Percentiles rank a stretch among this genome's conserved stretches.
phyloP scores from a whole-genome alignment of 2,797 vertebrate genomes.

The Crenuchus spilurus region DNA sequence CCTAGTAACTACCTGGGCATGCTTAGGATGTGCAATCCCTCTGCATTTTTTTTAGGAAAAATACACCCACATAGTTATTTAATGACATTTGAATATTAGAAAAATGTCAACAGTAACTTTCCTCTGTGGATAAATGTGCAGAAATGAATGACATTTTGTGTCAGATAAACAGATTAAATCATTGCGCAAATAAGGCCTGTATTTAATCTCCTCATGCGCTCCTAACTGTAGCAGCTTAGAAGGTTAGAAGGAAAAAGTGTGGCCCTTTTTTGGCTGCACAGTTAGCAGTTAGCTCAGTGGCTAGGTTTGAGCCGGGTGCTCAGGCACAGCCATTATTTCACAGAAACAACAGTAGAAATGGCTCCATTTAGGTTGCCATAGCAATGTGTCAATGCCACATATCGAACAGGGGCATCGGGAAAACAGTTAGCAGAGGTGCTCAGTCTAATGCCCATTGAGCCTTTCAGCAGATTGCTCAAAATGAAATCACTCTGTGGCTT shows the following conservation, averaged over 20 bases:
- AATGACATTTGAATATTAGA: no score
- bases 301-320: not conserved
- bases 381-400: conserved; percentile 30
- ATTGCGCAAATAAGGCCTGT: no score
- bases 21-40: no score
- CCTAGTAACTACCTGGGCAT: no score
- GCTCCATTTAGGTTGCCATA: conserved; percentile 40
- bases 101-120: no score
- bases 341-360: conserved; percentile 32
- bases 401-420: conserved; percentile 39
- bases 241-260: conserved; percentile 6
- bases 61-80: no score
- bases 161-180: no score
- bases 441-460: conserved; percentile 38
- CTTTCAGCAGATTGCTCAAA: conserved; percentile 32
- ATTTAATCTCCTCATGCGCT: not conserved
- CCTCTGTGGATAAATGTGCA: no score
- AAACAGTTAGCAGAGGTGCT: conserved; percentile 45
- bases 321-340: conserved; percentile 34
- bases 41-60: no score
- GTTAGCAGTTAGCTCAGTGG: conserved; percentile 18
- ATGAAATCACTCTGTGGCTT: conserved; percentile 18
- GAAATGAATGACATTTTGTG: no score
- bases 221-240: not conserved
- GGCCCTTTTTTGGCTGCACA: conserved; percentile 19